A percentile compares a stretch with the other conserved stretches of the same genome.
Conservation (phyloP, 2,888 invertebrate genomes). For the Lysandra bellargus region DNA sequence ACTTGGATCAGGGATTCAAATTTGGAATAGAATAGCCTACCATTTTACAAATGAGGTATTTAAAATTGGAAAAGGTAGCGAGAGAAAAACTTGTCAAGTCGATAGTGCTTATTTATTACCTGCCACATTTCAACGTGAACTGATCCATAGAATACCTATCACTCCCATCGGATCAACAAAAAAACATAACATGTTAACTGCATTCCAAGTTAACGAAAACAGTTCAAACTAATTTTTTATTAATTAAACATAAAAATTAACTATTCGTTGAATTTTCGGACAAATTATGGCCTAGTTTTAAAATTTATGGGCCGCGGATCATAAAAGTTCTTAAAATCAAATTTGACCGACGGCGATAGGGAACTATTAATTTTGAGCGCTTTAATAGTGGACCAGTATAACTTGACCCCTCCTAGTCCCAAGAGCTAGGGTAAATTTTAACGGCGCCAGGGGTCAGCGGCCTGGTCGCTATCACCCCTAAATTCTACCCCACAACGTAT, state of each 20-base stretch:
- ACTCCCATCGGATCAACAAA: background rate
- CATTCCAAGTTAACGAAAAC: constrained; percentile 26
- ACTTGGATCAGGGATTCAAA: no score
- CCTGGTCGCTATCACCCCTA: constrained; percentile 27
- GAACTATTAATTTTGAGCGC: constrained; percentile 25
- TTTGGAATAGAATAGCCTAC: no score
- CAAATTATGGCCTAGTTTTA: constrained; percentile 9
- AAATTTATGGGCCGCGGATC: constrained; percentile 21
- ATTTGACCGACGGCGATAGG: constrained; percentile 23
- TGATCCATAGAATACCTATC: background rate
- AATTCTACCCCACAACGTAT: constrained; percentile 29
- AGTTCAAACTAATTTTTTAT: constrained; percentile 13
- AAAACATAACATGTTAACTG: constrained; percentile 19
- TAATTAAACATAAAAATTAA: background rate
- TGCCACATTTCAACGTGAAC: no score
- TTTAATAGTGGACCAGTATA: background rate
- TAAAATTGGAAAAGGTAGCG: no score
- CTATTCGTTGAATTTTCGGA: background rate
- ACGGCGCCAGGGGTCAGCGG: constrained; percentile 1
- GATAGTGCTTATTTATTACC: no score
- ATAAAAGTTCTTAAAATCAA: constrained; percentile 25
- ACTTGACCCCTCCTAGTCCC: background rate
- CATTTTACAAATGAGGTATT: no score
- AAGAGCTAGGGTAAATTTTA: background rate
- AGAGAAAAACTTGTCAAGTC: no score